Base-by-base conservation (phyloP, 2,113 vertebrate genomes). In the Notiomystis cincta region DNA sequence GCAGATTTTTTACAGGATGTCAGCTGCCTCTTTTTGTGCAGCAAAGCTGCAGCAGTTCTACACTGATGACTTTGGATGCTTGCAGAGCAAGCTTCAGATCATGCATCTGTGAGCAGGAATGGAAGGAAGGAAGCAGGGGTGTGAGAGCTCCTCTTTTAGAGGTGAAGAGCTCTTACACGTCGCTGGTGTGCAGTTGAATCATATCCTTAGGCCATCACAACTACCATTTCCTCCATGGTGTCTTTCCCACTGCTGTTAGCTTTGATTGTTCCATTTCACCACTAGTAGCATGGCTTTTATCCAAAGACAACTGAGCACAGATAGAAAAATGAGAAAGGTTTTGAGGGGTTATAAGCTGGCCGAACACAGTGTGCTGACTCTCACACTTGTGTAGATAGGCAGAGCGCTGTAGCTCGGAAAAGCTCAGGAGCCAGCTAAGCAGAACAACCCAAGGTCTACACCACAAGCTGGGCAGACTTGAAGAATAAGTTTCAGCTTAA, bases 51-150 rank as follows among this genome's bases (percentile, higher is more conserved):
- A 5, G 51, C 30, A 44, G 42, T 56, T 87, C 69, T 75, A 23
- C 22, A 7, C 27, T 18, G 51, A 66, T 42, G 30, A 30, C 38
- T 81, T 82, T 69, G 67, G 77, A 51, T 45, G 40, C 61, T 66
- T 91, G 61, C 87, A 87, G 45, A 66, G 35, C 57, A 70, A 76
- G 27, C 33, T 79, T 51, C 69, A 78, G 47, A 28, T 30, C 20
- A 6, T n/a, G 40, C 58, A 48, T 76, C 53, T 57, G 45, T 30
- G 31, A 67, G 78, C 57, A 76, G 82, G 51, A 91, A 79, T 84
- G 70, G 53, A 95, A 87, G 87, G 88, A 95, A 93, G 88, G 75
- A 96, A 90, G 78, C 48, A 87, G 66, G n/a, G 78, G 57, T 79
- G 70, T 48, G 67, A 96, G 53, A 70, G 44, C 40, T 89, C 16